These are phyloP conservation scores for Drosophila bocki DNA, from an alignment of 1,140 invertebrate genomes.

Conservation along the genomic window DNA sequence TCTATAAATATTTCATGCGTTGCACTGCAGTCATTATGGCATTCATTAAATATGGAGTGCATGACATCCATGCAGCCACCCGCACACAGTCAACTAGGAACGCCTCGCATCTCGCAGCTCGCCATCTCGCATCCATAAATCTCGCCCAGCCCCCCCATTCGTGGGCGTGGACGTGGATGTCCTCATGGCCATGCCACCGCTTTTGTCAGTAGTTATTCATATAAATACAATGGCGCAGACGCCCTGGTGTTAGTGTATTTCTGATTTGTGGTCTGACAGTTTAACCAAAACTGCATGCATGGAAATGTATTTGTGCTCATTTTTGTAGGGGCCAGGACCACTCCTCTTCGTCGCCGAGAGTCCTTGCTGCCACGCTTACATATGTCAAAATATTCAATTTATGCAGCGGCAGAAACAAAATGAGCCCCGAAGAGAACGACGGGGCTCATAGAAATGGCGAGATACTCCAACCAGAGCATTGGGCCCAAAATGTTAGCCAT, in stretches of 20 bases:
- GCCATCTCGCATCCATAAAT: slow-evolving; percentile 68
- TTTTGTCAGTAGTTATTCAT: slow-evolving; percentile 76
- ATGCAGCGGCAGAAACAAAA: slow-evolving; percentile 78
- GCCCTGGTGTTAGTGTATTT: slow-evolving; percentile 76
- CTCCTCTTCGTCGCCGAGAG: slow-evolving; percentile 6
- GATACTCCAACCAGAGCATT: slow-evolving; percentile 13
- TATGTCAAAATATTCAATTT: slow-evolving; percentile 84
- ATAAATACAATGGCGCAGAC: slow-evolving; percentile 54
- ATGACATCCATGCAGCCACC: slow-evolving; percentile 39
- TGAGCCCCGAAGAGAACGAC: slow-evolving; percentile 61
- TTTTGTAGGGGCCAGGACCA: slow-evolving; percentile 49
- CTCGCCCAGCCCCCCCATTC: slow-evolving; percentile 36
- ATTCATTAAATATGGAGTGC: slow-evolving; percentile 79
- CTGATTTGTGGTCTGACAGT: slow-evolving; percentile 83
- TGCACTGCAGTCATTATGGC: slow-evolving; percentile 82
- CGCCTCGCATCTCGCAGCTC: slow-evolving; percentile 24
- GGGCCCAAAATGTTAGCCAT: slow-evolving; percentile 55
- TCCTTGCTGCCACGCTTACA: slow-evolving; percentile 67
- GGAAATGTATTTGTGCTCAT: slow-evolving; percentile 83
- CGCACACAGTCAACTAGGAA: slow-evolving; percentile 62
- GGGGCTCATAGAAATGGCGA: slow-evolving; percentile 27
- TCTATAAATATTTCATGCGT: slow-evolving; percentile 81
- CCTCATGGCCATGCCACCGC: slow-evolving; percentile 41
- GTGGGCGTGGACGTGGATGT: slow-evolving; percentile 13
- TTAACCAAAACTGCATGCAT: slow-evolving; percentile 82